These are phyloP conservation scores for Phyllostomus hastatus DNA, from an alignment of 2,113 vertebrate species.

Conservation along the genomic window DNA sequence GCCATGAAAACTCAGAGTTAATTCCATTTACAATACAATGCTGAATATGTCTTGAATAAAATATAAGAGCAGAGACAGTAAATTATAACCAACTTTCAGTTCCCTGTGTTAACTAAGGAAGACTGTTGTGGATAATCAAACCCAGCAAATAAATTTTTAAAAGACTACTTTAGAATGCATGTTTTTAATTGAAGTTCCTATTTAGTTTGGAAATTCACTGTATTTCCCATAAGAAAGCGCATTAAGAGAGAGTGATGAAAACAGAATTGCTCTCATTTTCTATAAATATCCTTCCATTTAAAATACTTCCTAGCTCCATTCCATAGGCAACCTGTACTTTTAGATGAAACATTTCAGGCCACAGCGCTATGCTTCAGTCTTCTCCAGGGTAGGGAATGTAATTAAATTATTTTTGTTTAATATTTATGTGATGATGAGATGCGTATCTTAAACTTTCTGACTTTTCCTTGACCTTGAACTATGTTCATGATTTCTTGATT, in stretches of 20 bases:
- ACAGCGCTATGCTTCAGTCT: neutral
- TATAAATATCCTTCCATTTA: neutral
- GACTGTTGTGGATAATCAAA: neutral
- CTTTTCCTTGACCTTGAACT: neutral
- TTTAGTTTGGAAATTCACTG: neutral
- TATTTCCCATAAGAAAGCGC: constrained; percentile 16
- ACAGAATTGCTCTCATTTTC: neutral
- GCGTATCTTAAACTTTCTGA: neutral
- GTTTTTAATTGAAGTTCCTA: neutral
- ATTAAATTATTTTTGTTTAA: neutral
- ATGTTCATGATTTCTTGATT: neutral
- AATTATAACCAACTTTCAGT: constrained; percentile 8
- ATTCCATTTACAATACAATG: constrained; percentile 40
- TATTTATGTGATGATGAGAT: neutral
- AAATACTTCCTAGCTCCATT: neutral
- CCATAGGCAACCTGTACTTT: neutral
- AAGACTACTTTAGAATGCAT: constrained; percentile 5
- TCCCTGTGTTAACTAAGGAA: constrained; percentile 31
- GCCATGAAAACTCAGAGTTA: constrained; percentile 33
- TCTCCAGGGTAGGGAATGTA: neutral
- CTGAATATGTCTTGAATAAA: constrained; percentile 14
- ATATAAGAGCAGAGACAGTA: constrained; percentile 7
- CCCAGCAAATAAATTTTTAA: neutral
- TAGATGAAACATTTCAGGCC: neutral
- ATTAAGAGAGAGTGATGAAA: neutral